Evolutionary conservation across 2,888 invertebrate species (phyloP), one percentile per base, ranked within the genome.

Genomic region (Marasmarcha lunaedactyla): DNA sequence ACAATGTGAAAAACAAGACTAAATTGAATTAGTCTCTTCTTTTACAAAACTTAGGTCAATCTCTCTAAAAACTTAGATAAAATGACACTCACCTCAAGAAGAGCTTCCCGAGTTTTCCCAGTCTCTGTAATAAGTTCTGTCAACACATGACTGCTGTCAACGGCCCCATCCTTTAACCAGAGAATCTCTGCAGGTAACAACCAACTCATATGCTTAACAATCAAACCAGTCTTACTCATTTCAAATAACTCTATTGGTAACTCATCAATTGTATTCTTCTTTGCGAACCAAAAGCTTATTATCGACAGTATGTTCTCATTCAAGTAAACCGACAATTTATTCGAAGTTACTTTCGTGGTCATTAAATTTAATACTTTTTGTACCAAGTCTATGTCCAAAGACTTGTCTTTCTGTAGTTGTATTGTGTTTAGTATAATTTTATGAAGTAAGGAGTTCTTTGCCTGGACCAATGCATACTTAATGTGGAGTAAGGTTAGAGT

Each of bases 401-500:
- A 63, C 60, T 88, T 87, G 4, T 77, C 68, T 38, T 79, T 70
- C 39, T 85, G 74, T 26, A 89, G 57, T 53, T 78, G 62, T 11
- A 90, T 58, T 12, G 90, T 57, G 27, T 72, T 63, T 39, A 83
- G 73, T 1, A 91, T 55, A 34, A 87, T 79, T 48, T 72, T 76
- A 46, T 84, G 85, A 33, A 86, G 68, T 49, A 85, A 72, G 3
- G 71, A 64, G 26, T 76, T 76, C 49, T 81, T 87, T 1, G 74
- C 66, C 27, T 83, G 73, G 15, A 87, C 83, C 2, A 90, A 55
- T 9, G 84, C 70, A 11, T 79, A 70, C 44, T 87, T 78, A 20
- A 81, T 77, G 37, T 89, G 86, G 12, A 90, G 63, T 5, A 87
- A 81, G 33, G 87, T 86, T 0, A 84, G 67, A 1, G 86, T 85